These are phyloP conservation scores for Phaedon cochleariae DNA, from an alignment of 2,888 invertebrate species.

Conservation along the genomic window DNA sequence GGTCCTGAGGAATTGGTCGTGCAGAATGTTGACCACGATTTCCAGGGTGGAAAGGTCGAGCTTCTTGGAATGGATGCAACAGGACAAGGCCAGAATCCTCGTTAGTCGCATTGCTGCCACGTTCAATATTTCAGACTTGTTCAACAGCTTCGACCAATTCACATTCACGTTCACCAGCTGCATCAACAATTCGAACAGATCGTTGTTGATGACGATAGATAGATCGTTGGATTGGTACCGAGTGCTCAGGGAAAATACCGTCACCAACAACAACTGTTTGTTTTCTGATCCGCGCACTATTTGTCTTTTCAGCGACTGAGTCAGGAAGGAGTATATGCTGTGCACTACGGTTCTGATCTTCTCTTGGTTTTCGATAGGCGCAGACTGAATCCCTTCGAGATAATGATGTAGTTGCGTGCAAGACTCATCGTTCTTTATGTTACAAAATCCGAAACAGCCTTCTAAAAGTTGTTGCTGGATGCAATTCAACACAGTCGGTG, in stretches of 20 bases:
- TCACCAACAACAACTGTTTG: constrained; percentile 63
- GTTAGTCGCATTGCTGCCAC: constrained; percentile 66
- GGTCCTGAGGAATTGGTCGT: constrained; percentile 61
- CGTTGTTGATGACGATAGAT: constrained; percentile 66
- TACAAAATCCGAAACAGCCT: constrained; percentile 65
- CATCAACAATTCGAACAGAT: constrained; percentile 63
- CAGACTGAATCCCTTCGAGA: constrained; percentile 66
- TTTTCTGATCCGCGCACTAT: constrained; percentile 50
- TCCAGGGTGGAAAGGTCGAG: constrained; percentile 63
- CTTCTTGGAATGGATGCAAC: constrained; percentile 65
- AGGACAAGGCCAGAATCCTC: constrained; percentile 67
- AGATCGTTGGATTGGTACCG: constrained; percentile 67
- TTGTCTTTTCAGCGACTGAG: constrained; percentile 60
- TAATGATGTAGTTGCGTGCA: constrained; percentile 65
- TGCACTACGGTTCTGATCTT: constrained; percentile 66
- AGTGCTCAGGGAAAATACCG: constrained; percentile 67
- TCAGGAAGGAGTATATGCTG: constrained; percentile 63
- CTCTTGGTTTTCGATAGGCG: constrained; percentile 63
- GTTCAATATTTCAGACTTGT: constrained; percentile 56
- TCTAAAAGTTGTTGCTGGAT: constrained; percentile 66
- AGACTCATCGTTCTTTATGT: constrained; percentile 56
- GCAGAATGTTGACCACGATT: constrained; percentile 65
- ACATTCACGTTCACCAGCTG: constrained; percentile 49
- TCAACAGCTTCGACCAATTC: constrained; percentile 36
- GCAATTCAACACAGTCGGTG: constrained; percentile 55